These are phyloP conservation scores for Sus scrofa DNA, from an alignment of 2,113 vertebrate species.

Conservation along the genomic window T2T-Sscrofa CM000818.6:114478001-114478500, in stretches of 20 bases:
- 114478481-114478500: not conserved
- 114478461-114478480: not conserved
- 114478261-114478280: not conserved
- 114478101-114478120: not conserved
- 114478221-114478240: not conserved
- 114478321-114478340: not conserved
- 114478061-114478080: not conserved
- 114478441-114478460: not conserved
- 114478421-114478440: not conserved
- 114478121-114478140: not conserved
- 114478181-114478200: not conserved
- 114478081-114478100: not conserved
- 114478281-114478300: not conserved
- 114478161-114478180: not conserved
- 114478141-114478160: not conserved
- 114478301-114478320: not conserved
- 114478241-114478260: not conserved
- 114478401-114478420: not conserved
- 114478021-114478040: not conserved
- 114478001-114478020: not conserved
- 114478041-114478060: not conserved
- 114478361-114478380: not conserved
- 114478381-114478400: not conserved
- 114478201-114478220: not conserved
- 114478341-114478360: not conserved